Base-by-base conservation (phyloP, 2,888 invertebrate species). In the Linnaemya tessellans region DNA sequence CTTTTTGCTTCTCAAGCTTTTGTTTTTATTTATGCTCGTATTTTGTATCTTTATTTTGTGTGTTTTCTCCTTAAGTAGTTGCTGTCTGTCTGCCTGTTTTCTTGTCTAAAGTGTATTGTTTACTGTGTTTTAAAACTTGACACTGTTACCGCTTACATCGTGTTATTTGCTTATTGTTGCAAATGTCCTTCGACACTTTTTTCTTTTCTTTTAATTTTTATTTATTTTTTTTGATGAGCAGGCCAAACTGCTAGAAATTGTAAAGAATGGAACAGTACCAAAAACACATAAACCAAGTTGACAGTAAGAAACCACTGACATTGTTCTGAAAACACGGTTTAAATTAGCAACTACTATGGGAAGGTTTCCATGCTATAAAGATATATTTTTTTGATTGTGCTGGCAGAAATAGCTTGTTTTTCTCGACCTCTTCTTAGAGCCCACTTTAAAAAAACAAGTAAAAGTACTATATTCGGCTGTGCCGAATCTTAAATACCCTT, bases 181-280 rank as follows among this genome's bases (percentile, higher is more conserved):
- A 68, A 84, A 80, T 84, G 58, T 71, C 84, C 74, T 84, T 79
- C 83, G 56, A 41, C 62, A 54, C n/a, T 56, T 43, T 60, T 83
- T 79, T 46, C 79, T 74, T 54, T 62, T n/a, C n/a, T n/a, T n/a
- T n/a, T n/a, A n/a, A n/a, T n/a, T n/a, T n/a, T n/a, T n/a, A n/a
- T n/a, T n/a, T n/a, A n/a, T n/a, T 84, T 84, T 46, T 84, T 80
- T 38, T 22, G 70, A 79, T 71, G 49, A 56, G 71, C 64, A 77
- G 71, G 38, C 46, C 25, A 71, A 71, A 51, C 54, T 22, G 54
- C 68, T 62, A 49, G 41, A 56, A 65, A 30, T 60, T 46, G 3
- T 25, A 41, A 30, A 54, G 4, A 41, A 68, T 60, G 18, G 5
- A 46, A 46, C 15, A 43, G 30, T n/a, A 20, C 30, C 4, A 54